Conservation (phyloP, 2,113 vertebrate species). For the Phylloscopus trochilus region DNA sequence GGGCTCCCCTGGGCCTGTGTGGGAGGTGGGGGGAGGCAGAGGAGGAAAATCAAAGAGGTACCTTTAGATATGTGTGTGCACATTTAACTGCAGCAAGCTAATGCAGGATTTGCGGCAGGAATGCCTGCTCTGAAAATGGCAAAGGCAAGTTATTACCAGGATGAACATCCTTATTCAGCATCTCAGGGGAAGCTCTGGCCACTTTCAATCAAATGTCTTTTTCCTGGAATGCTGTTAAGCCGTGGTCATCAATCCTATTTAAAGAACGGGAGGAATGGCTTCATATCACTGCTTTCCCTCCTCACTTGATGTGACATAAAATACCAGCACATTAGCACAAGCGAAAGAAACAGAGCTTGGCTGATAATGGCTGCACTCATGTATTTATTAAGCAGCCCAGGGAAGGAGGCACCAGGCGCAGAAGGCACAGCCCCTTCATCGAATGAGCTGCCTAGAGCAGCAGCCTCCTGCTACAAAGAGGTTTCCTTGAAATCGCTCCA, state of each 20-base stretch:
- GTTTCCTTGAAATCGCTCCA: slow-evolving; percentile 31
- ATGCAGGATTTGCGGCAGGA: not conserved
- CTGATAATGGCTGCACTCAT: not conserved
- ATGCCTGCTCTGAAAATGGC: not conserved
- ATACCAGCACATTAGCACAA: not conserved
- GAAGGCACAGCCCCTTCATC: not conserved
- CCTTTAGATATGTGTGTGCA: not conserved
- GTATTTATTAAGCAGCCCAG: not conserved
- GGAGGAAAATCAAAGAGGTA: not conserved
- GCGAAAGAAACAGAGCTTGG: not conserved
- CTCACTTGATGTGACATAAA: not conserved
- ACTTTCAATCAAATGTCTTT: not conserved
- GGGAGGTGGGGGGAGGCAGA: not conserved
- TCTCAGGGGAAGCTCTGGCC: not conserved
- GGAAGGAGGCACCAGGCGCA: not conserved
- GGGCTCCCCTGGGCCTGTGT: not conserved
- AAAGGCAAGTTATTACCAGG: not conserved
- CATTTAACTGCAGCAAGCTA: not conserved
- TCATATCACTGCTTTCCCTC: not conserved
- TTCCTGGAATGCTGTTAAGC: slow-evolving; percentile 2
- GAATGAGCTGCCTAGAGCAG: not conserved
- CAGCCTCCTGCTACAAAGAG: slow-evolving; percentile 2
- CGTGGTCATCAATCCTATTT: not conserved
- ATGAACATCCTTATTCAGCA: not conserved
- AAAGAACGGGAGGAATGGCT: not conserved